phyloP scores from a whole-genome alignment of 2,888 invertebrate species.

The Stenurella melanura region DNA sequence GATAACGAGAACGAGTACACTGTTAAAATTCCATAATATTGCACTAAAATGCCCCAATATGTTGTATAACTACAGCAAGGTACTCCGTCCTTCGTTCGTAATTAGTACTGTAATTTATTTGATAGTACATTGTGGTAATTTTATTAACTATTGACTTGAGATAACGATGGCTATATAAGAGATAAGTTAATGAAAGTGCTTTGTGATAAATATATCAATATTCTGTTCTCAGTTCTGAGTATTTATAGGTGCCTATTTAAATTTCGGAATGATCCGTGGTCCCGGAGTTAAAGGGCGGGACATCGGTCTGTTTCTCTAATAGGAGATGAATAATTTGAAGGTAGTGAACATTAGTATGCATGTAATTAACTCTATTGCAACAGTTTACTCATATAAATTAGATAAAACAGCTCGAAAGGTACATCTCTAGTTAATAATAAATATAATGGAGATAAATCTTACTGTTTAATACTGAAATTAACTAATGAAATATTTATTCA shows the following conservation, averaged over 20 bases:
- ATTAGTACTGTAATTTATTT: not conserved
- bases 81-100: not conserved
- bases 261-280: not conserved
- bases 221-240: not conserved
- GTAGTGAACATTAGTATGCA: too few relatives aligned
- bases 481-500: too few relatives aligned
- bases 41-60: constrained; percentile 40
- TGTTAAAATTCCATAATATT: constrained; percentile 62
- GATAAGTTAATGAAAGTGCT: constrained; percentile 20
- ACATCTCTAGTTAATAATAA: too few relatives aligned
- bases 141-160: constrained; percentile 11
- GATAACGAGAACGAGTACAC: constrained; percentile 64
- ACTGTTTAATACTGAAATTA: too few relatives aligned
- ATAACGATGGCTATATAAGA: not conserved
- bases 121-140: not conserved
- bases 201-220: constrained; percentile 19
- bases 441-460: too few relatives aligned
- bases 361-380: too few relatives aligned
- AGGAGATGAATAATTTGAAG: too few relatives aligned
- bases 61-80: not conserved
- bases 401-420: too few relatives aligned
- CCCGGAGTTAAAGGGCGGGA: not conserved
- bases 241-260: constrained; percentile 11
- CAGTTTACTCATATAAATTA: too few relatives aligned
- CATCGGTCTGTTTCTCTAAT: not conserved